Conservation (phyloP, 2,888 invertebrate species). For the Cacoxenus indagator region DNA sequence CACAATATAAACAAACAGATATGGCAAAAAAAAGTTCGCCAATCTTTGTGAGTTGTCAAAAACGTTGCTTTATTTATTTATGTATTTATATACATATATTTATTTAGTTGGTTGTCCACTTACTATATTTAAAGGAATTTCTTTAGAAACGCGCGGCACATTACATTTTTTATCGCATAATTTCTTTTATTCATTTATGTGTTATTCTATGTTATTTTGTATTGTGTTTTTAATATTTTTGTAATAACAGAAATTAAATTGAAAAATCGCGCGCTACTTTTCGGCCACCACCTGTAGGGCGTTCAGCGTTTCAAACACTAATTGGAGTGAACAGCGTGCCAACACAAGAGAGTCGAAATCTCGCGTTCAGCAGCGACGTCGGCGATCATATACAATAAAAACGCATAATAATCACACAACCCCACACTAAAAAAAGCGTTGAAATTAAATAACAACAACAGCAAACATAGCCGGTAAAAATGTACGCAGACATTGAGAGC, state of each 20-base stretch:
- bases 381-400: not conserved
- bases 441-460: not conserved
- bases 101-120: not conserved
- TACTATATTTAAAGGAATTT: not conserved
- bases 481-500: not conserved
- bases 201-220: not conserved
- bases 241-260: not conserved
- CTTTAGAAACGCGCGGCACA: not conserved
- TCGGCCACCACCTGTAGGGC: conserved; percentile 7
- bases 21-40: no score
- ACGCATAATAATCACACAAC: not conserved
- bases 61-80: no score
- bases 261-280: not conserved
- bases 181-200: not conserved
- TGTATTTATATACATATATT: no score
- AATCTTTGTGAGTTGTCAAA: no score
- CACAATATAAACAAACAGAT: no score
- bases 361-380: not conserved
- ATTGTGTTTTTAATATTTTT: not conserved
- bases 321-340: not conserved
- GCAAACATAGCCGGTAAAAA: not conserved
- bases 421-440: not conserved
- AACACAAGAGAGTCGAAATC: not conserved
- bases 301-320: conserved; percentile 15
- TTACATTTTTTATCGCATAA: not conserved